Base-by-base conservation (phyloP, 2,797 vertebrate species). In the Notamacropus eugenii region DNA sequence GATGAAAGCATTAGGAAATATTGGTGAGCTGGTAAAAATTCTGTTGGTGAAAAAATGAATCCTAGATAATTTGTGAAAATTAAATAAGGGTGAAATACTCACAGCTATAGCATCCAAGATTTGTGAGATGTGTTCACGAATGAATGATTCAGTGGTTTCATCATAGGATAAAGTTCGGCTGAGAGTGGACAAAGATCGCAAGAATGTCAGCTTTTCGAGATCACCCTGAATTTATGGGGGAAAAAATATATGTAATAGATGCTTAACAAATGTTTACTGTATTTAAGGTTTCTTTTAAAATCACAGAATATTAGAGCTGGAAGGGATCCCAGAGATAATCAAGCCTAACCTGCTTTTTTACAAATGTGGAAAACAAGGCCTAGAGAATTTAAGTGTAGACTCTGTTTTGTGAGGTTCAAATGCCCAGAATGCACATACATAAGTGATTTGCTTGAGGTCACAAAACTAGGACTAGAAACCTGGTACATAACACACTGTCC, bases 161-260 rank as follows among this genome's bases (percentile, higher is more conserved):
- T 94, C 94, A 94, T 95, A 98, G 92, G 93, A 91, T 52, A 98
- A 94, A 52, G 93, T 96, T 96, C 5, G 96, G 93, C 98, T 97
- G 96, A 98, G 97, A 62, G 97, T 93, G 50, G 97, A 97, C 90
- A 98, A 95, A 96, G 97, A 97, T 91, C 94, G 95, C n/a, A 98
- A 96, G 94, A 98, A 98, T 31, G 90, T 93, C 96, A 98, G 94
- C 95, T 98, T 98, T 96, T 97, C 97, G 57, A 55, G 8, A 93
- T 97, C 93, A 95, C 55, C 97, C 97, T 98, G 87, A 96, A 97
- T 94, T 93, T 95, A 93, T 96, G 28, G 9, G 13, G 29, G 55
- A 12, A 1, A 50, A 58, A n/a, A 11, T 5, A 67, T 28, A 40
- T 9, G 54, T 3, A 52, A 29, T 52, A 90, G 62, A 14, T 19